These are phyloP conservation scores for Taphrorychus bicolor DNA, from an alignment of 2,888 invertebrate species.

Conservation along the genomic window DNA sequence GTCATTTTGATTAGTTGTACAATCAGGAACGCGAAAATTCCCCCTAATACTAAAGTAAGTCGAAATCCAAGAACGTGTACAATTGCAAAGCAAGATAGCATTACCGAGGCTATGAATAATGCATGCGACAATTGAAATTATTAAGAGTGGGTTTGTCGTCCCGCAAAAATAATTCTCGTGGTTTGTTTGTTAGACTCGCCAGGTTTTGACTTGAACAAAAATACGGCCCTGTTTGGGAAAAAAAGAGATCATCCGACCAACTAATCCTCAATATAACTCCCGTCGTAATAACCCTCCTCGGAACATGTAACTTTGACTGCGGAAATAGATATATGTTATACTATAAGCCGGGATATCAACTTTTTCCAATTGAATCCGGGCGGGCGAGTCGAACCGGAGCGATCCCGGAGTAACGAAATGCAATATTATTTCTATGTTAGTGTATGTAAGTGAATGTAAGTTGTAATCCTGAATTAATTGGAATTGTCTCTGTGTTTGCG, in stretches of 20 bases:
- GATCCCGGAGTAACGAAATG: slow-evolving; percentile 35
- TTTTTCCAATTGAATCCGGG: slow-evolving; percentile 32
- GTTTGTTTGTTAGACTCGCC: too few species aligned
- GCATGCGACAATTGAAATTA: background rate
- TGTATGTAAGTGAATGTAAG: too few species aligned
- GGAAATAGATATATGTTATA: slow-evolving; percentile 33
- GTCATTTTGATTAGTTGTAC: background rate
- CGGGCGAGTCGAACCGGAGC: slow-evolving; percentile 17
- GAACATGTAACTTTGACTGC: slow-evolving; percentile 33
- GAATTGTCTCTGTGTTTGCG: too few species aligned
- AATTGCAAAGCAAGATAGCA: background rate
- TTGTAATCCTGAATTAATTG: slow-evolving; percentile 41
- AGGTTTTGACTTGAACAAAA: background rate
- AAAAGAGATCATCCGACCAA: slow-evolving; percentile 22
- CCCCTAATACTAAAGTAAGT: background rate
- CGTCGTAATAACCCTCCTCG: slow-evolving; percentile 26
- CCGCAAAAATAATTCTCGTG: background rate
- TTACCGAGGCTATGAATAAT: background rate
- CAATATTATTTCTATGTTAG: slow-evolving; percentile 41
- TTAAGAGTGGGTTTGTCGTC: background rate
- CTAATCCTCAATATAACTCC: slow-evolving; percentile 33
- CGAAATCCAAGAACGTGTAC: background rate
- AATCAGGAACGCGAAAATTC: background rate
- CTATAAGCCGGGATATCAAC: slow-evolving; percentile 36
- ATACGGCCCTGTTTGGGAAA: slow-evolving; percentile 4